Evolutionary conservation across 2,113 vertebrate genomes (phyloP), one percentile per base, ranked within the genome.

Genomic region (Melanocharis versteri): DNA sequence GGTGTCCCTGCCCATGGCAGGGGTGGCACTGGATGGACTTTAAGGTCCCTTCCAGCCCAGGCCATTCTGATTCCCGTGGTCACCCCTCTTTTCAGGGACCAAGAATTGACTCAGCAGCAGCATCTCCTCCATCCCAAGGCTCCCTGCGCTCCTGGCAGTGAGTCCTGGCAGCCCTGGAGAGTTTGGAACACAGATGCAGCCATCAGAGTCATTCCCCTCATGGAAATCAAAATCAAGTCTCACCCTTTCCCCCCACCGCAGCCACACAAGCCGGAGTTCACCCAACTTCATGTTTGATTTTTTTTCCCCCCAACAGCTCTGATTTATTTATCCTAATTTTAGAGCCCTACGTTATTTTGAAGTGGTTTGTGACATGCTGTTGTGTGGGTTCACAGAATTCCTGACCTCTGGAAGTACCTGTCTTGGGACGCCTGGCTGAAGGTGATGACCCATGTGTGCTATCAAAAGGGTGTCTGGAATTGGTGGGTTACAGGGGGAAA

Each of bases 151-250:
- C 6, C 21, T 68, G 44, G 50, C 47, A 44, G 7, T 5, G 37
- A 24, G n/a, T 45, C 11, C 27, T 66, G 24, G 37, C 50, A 75
- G 33, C 31, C 50, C 40, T 9, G 26, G 10, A 9, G 51, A 57
- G 12, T 45, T 27, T 58, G 20, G 23, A 5, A 7, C 61, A 30
- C 26, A 45, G 48, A 24, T 13, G 3, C 37, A 47, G 5, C 21
- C 15, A 3, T 7, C 0, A 0, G 6, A 13, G 16, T 58, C 20
- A 23, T 28, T 57, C 2, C 8, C 60, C 12, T 11, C 23, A 17
- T 1, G 19, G 24, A 76, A 85, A 50, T 5, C 27, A 5, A 54
- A 90, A 51, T 26, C 71, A 42, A 12, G 8, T 54, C 62, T 62
- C 35, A 31, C n/a, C 61, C 21, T 76, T 62, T 28, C 24, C 51